Conservation (phyloP, 2,888 invertebrate species). For the Horisme vitalbata region DNA sequence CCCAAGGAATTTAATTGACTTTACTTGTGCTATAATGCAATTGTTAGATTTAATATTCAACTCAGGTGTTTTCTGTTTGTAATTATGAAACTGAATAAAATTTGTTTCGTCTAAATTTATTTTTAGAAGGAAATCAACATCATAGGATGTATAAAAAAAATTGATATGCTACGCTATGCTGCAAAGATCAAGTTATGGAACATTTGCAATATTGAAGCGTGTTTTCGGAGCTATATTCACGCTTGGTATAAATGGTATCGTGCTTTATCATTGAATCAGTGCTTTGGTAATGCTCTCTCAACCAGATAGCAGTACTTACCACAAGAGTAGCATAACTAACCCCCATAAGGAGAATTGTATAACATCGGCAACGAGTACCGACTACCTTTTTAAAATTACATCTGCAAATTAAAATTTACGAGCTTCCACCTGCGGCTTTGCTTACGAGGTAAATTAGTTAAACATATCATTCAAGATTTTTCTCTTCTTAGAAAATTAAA, state of each 20-base stretch:
- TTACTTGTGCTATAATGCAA: too few species aligned
- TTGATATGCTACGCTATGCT: background rate
- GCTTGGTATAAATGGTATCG: background rate
- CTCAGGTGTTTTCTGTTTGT: too few species aligned
- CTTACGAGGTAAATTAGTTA: too few species aligned
- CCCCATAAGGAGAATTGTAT: conserved; percentile 3
- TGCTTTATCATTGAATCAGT: conserved; percentile 2
- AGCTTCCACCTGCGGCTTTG: too few species aligned
- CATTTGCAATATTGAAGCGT: background rate
- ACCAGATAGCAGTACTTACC: conserved; percentile 1
- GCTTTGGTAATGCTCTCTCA: conserved; percentile 1
- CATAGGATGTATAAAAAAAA: background rate
- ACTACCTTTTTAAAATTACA: too few species aligned
- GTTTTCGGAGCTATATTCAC: background rate
- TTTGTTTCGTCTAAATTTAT: too few species aligned
- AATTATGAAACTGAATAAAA: too few species aligned
- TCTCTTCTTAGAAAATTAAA: too few species aligned
- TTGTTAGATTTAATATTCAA: too few species aligned
- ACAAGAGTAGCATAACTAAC: background rate
- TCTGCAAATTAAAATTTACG: too few species aligned
- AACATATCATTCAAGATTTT: too few species aligned
- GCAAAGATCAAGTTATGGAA: background rate
- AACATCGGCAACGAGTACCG: background rate
- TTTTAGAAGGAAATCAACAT: background rate
- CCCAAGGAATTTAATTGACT: too few species aligned